These are phyloP conservation scores for Eurytemora carolleeae DNA, from an alignment of 1,140 invertebrate species.

Conservation along the genomic window DNA sequence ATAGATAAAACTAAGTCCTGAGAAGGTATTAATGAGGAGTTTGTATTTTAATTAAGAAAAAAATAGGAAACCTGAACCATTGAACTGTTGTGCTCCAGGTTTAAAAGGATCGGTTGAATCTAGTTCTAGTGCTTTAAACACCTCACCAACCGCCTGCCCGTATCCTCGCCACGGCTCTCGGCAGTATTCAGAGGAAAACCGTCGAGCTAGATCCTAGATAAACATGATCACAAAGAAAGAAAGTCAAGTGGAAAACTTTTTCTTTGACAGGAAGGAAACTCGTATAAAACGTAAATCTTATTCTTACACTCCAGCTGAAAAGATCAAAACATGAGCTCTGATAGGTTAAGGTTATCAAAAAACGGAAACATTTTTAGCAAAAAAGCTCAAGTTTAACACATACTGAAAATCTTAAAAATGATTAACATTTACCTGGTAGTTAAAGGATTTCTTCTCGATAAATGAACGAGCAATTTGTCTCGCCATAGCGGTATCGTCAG, in stretches of 20 bases:
- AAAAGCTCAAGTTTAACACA: not conserved
- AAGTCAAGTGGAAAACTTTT: not conserved
- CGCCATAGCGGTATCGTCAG: constrained; percentile 60
- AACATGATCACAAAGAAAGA: constrained; percentile 14
- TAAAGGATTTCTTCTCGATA: constrained; percentile 32
- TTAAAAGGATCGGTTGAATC: constrained; percentile 23
- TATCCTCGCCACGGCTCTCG: constrained; percentile 26
- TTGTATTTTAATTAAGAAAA: too few relatives aligned
- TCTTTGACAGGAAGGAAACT: too few relatives aligned
- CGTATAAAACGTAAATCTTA: too few relatives aligned
- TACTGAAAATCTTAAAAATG: not conserved
- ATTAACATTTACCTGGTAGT: constrained; percentile 12
- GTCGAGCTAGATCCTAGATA: constrained; percentile 11
- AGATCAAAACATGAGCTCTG: not conserved
- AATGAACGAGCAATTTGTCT: constrained; percentile 40
- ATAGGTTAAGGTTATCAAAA: too few relatives aligned
- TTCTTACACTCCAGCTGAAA: too few relatives aligned
- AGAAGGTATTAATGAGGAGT: too few relatives aligned
- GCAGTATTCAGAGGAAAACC: constrained; percentile 25
- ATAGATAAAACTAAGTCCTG: too few relatives aligned
- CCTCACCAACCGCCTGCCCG: constrained; percentile 23
- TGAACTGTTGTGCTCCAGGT: constrained; percentile 28
- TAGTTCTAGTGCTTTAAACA: constrained; percentile 23
- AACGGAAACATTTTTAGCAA: not conserved
- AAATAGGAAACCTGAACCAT: constrained; percentile 27